Base-by-base conservation (phyloP, 2,888 invertebrate genomes). In the Eledone cirrhosa region DNA sequence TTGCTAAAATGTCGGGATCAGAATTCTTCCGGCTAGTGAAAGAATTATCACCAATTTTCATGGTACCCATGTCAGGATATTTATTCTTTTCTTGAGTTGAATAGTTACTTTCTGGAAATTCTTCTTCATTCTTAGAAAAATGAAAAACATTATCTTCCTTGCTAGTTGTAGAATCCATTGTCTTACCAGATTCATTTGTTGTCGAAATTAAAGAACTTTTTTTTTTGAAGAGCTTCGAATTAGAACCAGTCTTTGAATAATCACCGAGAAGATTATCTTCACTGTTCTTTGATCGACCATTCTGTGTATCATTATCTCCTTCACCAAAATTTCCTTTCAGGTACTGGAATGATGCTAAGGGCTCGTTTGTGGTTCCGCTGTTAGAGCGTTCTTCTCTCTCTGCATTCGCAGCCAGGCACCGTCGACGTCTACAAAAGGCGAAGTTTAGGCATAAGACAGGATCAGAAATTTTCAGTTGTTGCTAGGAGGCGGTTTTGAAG, bases 361-460 rank as follows among this genome's bases (percentile, higher is more conserved):
- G 41, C 47, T 76, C 76, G 76, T 72, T 72, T 72, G 31, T 72
- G 27, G 48, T n/a, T n/a, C 29, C 76, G 47, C 48, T 76, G 76
- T 29, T 48, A 48, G 41, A 27, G 27, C 47, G 76, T 47, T 24
- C 48, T 11, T 48, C 76, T 76, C 48, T 48, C 76, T 76, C 48
- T 47, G 29, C 24, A 48, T 8, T 48, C 24, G 41, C 47, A 29
- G 48, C 76, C 19, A 48, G 48, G 47, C 41, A 48, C 29, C 76
- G 47, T 11, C 48, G 76, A 47, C 48, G 76, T 76, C 76, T 76
- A 76, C 76, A 76, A 76, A 76, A 76, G 47, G 47, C 47, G 76
- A 76, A 76, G 76, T 33, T 31, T 72, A 72, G 72, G 72, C 13
- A 72, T 72, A 41, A 72, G 41, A 72, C 72, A 72, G 72, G 72